phyloP scores from a whole-genome alignment of 2,888 invertebrate genomes.

The Epirrita christyi region DNA sequence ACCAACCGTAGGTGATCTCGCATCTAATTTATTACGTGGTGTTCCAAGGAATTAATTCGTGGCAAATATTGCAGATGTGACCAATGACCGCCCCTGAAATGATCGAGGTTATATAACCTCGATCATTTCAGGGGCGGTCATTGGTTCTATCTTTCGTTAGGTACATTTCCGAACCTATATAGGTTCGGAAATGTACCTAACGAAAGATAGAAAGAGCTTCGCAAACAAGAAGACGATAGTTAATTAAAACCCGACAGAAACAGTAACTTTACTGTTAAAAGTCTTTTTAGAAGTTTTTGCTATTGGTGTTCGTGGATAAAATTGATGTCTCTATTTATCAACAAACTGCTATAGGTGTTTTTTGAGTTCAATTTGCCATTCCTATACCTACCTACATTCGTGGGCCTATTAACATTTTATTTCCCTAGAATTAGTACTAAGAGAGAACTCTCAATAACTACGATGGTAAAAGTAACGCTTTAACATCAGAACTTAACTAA shows the following conservation, averaged over 20 bases:
- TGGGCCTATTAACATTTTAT: too few relatives aligned
- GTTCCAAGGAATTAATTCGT: conserved; percentile 44
- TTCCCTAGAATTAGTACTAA: too few relatives aligned
- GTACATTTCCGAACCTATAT: too few relatives aligned
- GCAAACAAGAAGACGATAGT: conserved; percentile 60
- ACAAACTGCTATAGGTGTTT: not conserved
- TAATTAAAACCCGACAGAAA: conserved; percentile 47
- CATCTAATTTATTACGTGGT: conserved; percentile 29
- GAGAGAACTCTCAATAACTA: not conserved
- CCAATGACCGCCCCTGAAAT: conserved; percentile 50
- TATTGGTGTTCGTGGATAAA: conserved; percentile 12
- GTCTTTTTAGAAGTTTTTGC: too few relatives aligned
- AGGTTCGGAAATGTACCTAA: conserved; percentile 57
- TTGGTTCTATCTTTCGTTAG: conserved; percentile 48
- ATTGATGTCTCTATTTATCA: conserved; percentile 4
- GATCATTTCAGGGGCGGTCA: conserved; percentile 58
- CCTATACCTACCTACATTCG: too few relatives aligned
- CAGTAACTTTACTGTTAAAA: conserved; percentile 13
- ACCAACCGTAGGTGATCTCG: conserved; percentile 24
- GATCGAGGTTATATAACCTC: conserved; percentile 72
- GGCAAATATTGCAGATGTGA: conserved; percentile 52
- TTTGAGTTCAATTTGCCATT: not conserved
- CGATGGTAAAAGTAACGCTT: not conserved
- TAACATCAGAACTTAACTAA: not conserved
- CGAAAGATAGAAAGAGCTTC: conserved; percentile 57